phyloP scores from a whole-genome alignment of 2,888 invertebrate species.

The Caenorhabditis sulstoni region DNA sequence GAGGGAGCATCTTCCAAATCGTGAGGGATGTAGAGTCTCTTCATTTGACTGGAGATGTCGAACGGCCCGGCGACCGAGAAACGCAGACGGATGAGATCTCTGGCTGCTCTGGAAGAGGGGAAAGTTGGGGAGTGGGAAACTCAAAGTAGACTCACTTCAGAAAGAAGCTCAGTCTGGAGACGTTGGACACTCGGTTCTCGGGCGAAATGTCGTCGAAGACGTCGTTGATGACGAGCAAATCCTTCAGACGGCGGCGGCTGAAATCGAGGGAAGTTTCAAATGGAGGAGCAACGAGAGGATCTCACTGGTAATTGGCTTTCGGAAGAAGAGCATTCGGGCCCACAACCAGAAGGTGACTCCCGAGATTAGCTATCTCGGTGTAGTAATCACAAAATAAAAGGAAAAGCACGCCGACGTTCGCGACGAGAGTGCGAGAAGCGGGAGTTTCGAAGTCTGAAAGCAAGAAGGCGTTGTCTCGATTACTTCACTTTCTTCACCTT shows the following conservation, averaged over 20 bases:
- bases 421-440: neutral
- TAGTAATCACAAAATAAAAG: neutral
- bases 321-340: neutral
- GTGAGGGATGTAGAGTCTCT: too few species aligned
- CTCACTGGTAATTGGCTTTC: neutral
- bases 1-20: too few species aligned
- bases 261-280: too few species aligned
- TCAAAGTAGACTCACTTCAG: conserved; percentile 25
- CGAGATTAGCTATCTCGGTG: neutral
- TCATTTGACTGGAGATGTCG: too few species aligned
- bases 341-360: neutral
- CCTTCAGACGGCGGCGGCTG: neutral
- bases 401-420: neutral
- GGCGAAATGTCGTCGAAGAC: conserved; percentile 18
- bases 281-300: neutral
- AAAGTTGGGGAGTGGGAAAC: conserved; percentile 1
- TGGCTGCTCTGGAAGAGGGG: neutral
- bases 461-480: too few species aligned
- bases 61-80: too few species aligned
- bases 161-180: neutral
- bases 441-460: neutral
- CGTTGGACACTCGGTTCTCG: conserved; percentile 14
- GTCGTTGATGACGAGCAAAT: conserved; percentile 1
- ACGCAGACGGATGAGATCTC: neutral
- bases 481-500: too few species aligned